These are phyloP conservation scores for Drosophila barbarae DNA, from an alignment of 2,888 invertebrate genomes.

Conservation along the genomic window DNA sequence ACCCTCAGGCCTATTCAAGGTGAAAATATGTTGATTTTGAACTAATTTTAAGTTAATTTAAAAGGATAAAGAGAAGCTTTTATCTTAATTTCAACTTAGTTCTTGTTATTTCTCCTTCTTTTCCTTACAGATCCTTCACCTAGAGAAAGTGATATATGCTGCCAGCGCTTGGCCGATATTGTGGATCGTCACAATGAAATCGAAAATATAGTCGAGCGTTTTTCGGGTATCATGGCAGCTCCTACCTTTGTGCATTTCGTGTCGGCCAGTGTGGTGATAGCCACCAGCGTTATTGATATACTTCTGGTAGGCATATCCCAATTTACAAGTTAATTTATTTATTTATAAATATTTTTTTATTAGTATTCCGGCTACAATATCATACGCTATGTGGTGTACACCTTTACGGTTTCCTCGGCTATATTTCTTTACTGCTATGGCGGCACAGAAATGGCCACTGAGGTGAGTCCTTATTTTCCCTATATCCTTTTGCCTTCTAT, in stretches of 20 bases:
- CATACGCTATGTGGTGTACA: constrained; percentile 60
- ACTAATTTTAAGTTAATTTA: background rate
- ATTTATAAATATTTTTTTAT: background rate
- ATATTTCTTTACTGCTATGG: constrained; percentile 61
- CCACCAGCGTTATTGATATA: constrained; percentile 63
- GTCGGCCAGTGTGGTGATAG: constrained; percentile 60
- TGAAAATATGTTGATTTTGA: background rate
- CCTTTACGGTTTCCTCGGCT: constrained; percentile 47
- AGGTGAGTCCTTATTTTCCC: constrained; percentile 34
- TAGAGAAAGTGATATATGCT: constrained; percentile 34
- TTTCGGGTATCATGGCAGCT: constrained; percentile 54
- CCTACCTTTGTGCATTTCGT: constrained; percentile 61
- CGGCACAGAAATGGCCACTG: constrained; percentile 57
- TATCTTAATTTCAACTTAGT: background rate
- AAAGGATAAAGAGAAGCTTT: no score
- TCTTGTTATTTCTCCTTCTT: fast-evolving
- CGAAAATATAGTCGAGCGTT: constrained; percentile 50
- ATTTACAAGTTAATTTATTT: background rate
- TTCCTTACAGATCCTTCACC: constrained; percentile 12
- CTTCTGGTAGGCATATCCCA: constrained; percentile 41
- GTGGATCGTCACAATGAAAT: constrained; percentile 64
- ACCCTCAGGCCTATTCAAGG: constrained; percentile 25
- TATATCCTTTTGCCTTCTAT: fast-evolving
- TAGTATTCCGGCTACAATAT: constrained; percentile 64
- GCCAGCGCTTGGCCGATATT: constrained; percentile 46